Evolutionary conservation across 2,113 vertebrate genomes (phyloP).

Genomic region (Carettochelys insculpta): DNA sequence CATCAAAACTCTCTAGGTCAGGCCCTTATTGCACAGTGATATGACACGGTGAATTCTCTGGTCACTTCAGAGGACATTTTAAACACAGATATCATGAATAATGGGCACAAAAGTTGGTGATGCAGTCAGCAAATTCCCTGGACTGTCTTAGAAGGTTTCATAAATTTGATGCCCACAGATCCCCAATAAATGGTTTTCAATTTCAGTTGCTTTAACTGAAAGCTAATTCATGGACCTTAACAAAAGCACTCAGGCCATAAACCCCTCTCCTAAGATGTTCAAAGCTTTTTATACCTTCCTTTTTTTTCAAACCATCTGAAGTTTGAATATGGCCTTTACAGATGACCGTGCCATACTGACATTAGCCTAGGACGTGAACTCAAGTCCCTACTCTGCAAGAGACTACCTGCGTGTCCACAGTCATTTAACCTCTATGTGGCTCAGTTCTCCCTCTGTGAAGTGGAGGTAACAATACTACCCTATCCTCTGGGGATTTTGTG

Average conservation of each 20-base stretch:
- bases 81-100: neutral
- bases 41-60: neutral
- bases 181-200: neutral
- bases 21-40: neutral
- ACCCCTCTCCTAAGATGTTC: neutral
- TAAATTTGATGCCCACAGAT: neutral
- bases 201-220: neutral
- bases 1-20: neutral
- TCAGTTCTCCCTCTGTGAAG: neutral
- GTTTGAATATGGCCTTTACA: neutral
- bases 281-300: neutral
- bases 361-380: neutral
- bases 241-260: neutral
- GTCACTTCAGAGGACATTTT: neutral
- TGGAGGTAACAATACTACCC: neutral
- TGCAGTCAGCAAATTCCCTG: neutral
- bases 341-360: accelerated
- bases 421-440: neutral
- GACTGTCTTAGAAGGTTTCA: neutral
- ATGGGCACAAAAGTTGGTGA: neutral
- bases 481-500: neutral
- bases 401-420: neutral
- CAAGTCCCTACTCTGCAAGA: accelerated
- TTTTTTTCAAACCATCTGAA: neutral
- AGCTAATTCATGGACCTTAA: neutral